Evolutionary conservation across 2,888 invertebrate species (phyloP), one percentile per base, ranked within the genome.

Genomic region (Drosophila anomalata): DNA sequence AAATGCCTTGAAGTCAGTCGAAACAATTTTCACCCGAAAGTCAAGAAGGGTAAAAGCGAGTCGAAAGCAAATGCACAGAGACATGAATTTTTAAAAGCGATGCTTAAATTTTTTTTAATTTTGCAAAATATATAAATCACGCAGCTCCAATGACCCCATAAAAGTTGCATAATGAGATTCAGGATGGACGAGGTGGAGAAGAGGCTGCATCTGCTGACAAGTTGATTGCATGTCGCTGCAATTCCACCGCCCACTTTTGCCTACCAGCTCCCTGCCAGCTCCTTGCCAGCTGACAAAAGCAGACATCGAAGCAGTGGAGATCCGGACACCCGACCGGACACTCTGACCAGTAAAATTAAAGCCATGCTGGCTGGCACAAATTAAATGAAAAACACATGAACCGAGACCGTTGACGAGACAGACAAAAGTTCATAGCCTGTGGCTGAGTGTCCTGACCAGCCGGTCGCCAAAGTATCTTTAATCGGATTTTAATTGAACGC

Each of bases 91-190:
- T 63, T 51, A 67, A 68, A 65, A 46, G 46, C 48, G 46, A 41
- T 58, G 58, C 39, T 73, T 63, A 69, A 60, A 63, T 46, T 69
- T 66, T 54, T 78, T 78, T 76, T 75, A 77, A 80, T 78, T 83
- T 76, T 50, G 69, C 67, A 66, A 75, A 73, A 78, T 73, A 68
- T 76, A 77, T 77, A 82, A 75, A 78, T 82, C 73, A 70, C 67
- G 50, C 69, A 56, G 57, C 65, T 75, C 63, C 69, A 77, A 78
- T 76, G 78, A 78, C 76, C 78, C 55, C 75, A 82, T 76, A 70
- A 78, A 79, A 82, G 75, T 75, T 74, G 74, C 75, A 78, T 82
- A 82, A 82, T 82, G 78, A 69, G 73, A 62, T 65, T 39, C 65
- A 46, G 31, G 17, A 42, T 9, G 41, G 41, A n/a, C 24, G 29